phyloP scores from a whole-genome alignment of 2,113 vertebrate genomes.

The Pelmatolapia mariae region DNA sequence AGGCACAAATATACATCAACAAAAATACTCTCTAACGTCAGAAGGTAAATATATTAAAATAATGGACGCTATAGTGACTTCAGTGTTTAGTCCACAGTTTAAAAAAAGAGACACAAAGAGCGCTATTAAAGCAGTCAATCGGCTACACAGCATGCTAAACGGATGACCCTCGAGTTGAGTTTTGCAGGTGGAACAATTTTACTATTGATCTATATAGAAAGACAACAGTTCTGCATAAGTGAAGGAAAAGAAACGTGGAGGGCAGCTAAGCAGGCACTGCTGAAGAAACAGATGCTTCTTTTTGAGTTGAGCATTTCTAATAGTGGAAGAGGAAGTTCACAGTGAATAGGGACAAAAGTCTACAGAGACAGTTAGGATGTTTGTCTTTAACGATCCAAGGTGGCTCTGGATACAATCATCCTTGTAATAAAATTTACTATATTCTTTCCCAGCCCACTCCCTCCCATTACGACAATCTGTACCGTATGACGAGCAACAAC shows the following conservation, averaged over 20 bases:
- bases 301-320: neutral
- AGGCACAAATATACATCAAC: conserved; percentile 16
- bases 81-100: conserved; percentile 1
- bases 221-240: neutral
- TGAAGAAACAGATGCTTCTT: neutral
- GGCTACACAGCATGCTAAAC: neutral
- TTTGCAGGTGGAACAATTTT: neutral
- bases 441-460: neutral
- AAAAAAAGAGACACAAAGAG: conserved; percentile 2
- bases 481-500: conserved; percentile 43
- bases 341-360: neutral
- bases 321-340: conserved; percentile 4
- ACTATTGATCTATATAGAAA: neutral
- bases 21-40: conserved; percentile 26
- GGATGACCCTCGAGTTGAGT: neutral
- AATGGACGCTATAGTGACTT: neutral
- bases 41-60: conserved; percentile 34
- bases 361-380: conserved; percentile 3
- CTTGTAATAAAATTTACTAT: conserved; percentile 22
- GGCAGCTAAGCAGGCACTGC: neutral
- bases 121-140: conserved; percentile 3
- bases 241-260: neutral
- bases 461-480: conserved; percentile 35
- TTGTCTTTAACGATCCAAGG: conserved; percentile 29
- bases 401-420: conserved; percentile 10